phyloP scores from a whole-genome alignment of 1,140 invertebrate species.

The Radopholus similis region DNA sequence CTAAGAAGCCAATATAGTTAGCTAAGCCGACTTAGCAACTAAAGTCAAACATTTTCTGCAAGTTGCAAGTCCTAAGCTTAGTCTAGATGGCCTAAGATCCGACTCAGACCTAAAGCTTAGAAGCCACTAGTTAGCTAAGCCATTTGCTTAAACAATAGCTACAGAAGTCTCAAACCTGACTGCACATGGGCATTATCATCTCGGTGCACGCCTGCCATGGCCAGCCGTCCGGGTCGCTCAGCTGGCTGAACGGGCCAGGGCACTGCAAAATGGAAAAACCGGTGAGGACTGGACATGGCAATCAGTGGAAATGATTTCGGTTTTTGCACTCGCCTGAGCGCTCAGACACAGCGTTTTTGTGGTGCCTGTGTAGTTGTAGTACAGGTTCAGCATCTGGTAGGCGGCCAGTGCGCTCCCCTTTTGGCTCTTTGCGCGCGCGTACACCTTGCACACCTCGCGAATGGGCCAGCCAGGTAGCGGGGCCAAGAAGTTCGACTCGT shows the following conservation, averaged over 20 bases:
- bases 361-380: constrained; percentile 33
- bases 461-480: constrained; percentile 67
- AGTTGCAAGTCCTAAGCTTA: too few species aligned
- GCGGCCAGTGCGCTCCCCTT: constrained; percentile 25
- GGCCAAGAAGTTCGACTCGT: constrained; percentile 62
- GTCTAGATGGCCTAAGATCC: too few species aligned
- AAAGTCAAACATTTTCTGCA: too few species aligned
- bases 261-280: constrained; percentile 4
- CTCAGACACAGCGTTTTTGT: constrained; percentile 8
- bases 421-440: constrained; percentile 10
- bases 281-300: too few species aligned
- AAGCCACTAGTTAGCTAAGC: neutral
- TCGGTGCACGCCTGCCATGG: constrained; percentile 73
- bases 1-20: too few species aligned
- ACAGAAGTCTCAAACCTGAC: constrained; percentile 65
- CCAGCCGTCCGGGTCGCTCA: constrained; percentile 43
- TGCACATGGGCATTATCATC: constrained; percentile 91
- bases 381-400: constrained; percentile 39
- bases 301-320: too few species aligned
- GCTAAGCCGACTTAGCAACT: too few species aligned
- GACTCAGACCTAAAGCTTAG: too few species aligned
- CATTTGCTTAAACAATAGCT: neutral
- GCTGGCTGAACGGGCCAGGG: constrained; percentile 17
- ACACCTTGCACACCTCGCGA: constrained; percentile 38
- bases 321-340: too few species aligned